Base-by-base conservation (phyloP, 2,888 invertebrate genomes). In the Patella depressa region DNA sequence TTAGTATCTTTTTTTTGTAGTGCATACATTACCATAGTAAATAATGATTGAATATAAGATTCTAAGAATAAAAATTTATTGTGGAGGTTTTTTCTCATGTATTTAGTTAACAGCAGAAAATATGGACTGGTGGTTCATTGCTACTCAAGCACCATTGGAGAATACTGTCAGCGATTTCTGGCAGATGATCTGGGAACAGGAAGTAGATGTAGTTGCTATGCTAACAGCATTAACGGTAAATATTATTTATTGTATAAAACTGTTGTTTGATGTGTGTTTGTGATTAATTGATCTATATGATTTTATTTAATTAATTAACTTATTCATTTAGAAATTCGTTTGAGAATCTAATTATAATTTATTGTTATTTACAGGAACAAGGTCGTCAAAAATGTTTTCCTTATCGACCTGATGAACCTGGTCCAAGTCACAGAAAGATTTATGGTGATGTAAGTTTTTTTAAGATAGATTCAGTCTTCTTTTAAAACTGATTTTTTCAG, bases 161-260 rank as follows among this genome's bases (percentile, higher is more conserved):
- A 92, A 93, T 79, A 95, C 95, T 0, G 91, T 94, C 3, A 92
- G 92, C 74, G 94, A 94, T 87, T 95, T 97, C 91, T 98, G 97
- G 97, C 96, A 96, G 92, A 95, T 96, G 93, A 94, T 96, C 74
- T 97, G 97, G 96, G 96, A 97, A 92, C 95, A 95, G 73, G 96
- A 96, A 89, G 95, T 96, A 14, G 94, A 95, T 86, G 93, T 98
- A 75, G 93, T 98, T 81, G 96, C 96, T 69, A 95, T 95, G 90
- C 92, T 97, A 74, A 95, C 95, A 2, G 94, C 94, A 74, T 86
- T 92, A 14, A 85, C 86, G 77, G 91, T 91, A 81, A 81, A 88
- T 80, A 55, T 55, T 71, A 78, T 82, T 12, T 24, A 15, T 65
- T 53, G 12, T 53, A 15, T 0, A 17, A 34, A 15, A 12, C 9